phyloP scores from a whole-genome alignment of 2,888 invertebrate species.

The Acronicta psi region DNA sequence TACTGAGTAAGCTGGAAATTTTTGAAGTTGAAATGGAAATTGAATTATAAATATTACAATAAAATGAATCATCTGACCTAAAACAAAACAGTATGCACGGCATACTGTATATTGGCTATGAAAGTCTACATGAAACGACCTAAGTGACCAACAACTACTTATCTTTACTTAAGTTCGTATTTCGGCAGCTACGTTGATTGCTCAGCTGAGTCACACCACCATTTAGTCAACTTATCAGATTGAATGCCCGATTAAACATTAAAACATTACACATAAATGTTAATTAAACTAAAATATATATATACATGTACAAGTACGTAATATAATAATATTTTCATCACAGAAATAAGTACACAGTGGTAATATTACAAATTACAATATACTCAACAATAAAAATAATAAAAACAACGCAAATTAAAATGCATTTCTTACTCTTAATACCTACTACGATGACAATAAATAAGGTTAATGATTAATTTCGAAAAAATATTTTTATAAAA shows the following conservation, averaged over 20 bases:
- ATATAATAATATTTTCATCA: slow-evolving; percentile 65
- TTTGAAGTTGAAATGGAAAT: slow-evolving; percentile 50
- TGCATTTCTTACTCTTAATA: slow-evolving; percentile 66
- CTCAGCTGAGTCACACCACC: slow-evolving; percentile 77
- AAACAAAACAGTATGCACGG: slow-evolving; percentile 70
- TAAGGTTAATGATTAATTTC: slow-evolving; percentile 46
- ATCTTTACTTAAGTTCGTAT: slow-evolving; percentile 56
- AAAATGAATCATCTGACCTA: slow-evolving; percentile 54
- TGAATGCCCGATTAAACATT: slow-evolving; percentile 19
- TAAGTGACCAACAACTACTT: slow-evolving; percentile 52
- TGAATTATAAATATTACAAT: slow-evolving; percentile 50
- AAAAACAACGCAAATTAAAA: slow-evolving; percentile 59
- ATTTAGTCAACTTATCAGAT: slow-evolving; percentile 67
- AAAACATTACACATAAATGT: slow-evolving; percentile 41
- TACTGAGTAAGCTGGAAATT: slow-evolving; percentile 63
- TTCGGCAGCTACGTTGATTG: slow-evolving; percentile 63
- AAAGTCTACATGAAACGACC: slow-evolving; percentile 45
- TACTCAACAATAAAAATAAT: slow-evolving; percentile 59
- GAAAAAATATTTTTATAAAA: slow-evolving; percentile 39
- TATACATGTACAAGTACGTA: slow-evolving; percentile 56
- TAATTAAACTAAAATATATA: slow-evolving; percentile 27
- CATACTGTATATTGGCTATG: slow-evolving; percentile 62
- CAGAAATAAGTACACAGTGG: slow-evolving; percentile 71
- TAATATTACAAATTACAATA: slow-evolving; percentile 52
- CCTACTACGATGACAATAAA: slow-evolving; percentile 55